Conservation (phyloP, 2,888 invertebrate species). For the Lithophane socia region DNA sequence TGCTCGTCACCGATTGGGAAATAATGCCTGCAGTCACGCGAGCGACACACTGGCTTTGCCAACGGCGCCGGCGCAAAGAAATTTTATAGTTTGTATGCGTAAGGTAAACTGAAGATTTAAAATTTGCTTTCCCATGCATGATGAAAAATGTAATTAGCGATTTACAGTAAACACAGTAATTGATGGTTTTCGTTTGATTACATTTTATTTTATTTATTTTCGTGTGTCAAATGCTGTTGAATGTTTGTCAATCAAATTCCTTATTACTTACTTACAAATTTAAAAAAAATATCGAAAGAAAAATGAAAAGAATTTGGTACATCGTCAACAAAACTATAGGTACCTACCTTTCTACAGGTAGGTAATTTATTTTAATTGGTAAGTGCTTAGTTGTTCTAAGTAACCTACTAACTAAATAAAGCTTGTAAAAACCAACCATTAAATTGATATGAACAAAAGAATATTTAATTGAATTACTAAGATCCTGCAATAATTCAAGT, state of each 20-base stretch:
- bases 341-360: background rate
- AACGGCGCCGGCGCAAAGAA: constrained; percentile 62
- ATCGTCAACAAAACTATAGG: background rate
- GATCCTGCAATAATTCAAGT: constrained; percentile 57
- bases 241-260: background rate
- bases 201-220: background rate
- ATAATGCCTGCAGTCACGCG: constrained; percentile 80
- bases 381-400: background rate
- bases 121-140: constrained; percentile 38
- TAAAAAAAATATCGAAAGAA: background rate
- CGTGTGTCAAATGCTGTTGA: background rate
- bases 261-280: background rate
- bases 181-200: background rate
- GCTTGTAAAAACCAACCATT: background rate
- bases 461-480: constrained; percentile 56
- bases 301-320: too few relatives aligned
- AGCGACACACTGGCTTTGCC: constrained; percentile 70
- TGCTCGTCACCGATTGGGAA: constrained; percentile 83
- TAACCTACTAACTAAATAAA: background rate
- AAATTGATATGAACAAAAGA: constrained; percentile 46
- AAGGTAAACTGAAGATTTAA: constrained; percentile 24
- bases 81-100: constrained; percentile 40
- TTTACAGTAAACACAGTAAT: constrained; percentile 20
- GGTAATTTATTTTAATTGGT: background rate
- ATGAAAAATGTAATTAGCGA: constrained; percentile 32